Evolutionary conservation across 2,797 vertebrate genomes (phyloP), one percentile per base, ranked within the genome.

Genomic region (Alfaro cultratus): DNA sequence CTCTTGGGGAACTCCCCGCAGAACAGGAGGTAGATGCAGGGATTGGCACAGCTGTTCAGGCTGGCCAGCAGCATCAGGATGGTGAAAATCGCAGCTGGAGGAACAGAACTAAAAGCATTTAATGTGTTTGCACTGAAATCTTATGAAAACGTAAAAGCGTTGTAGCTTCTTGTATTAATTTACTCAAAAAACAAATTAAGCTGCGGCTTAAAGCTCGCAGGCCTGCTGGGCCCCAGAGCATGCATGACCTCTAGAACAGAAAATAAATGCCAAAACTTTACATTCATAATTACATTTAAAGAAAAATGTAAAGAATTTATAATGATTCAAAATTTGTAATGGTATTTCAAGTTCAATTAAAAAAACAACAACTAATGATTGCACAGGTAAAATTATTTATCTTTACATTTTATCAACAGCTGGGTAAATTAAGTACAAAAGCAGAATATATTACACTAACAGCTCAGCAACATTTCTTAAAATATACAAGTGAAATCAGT

Each of bases 21-120:
- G 88, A 95, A 95, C 43, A 94, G 77, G 46, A 95, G 88, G 80
- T 95, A 95, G 82, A 95, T 95, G 85, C 93, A 94, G 55, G 95
- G 95, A 23, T 95, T 95, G 0, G 89, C 93, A 60, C 94, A 95
- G 85, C 95, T 95, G 89, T 95, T 95, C 67, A 94, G 92, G 71
- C 94, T 95, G 75, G 94, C 92, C 85, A 95, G 81, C 82, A 95
- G 53, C 95, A 95, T 95, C 89, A 95, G 85, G 86, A 95, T 93
- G 79, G 92, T 92, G 86, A 95, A 95, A 4, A 89, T 93, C 9
- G 87, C 91, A 64, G 89, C 95, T 95, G 93, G 60, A 92, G 89
- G 13, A 47, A 83, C 12, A 88, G 23, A 2, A 83, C 10, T 75
- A 76, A 29, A 18, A 26, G 1, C 60, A 73, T 45, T n/a, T 43